Evolutionary conservation across 2,113 vertebrate genomes (phyloP), one percentile per base, ranked within the genome.

Genomic region (Pseudorhombus dupliciocellatus): DNA sequence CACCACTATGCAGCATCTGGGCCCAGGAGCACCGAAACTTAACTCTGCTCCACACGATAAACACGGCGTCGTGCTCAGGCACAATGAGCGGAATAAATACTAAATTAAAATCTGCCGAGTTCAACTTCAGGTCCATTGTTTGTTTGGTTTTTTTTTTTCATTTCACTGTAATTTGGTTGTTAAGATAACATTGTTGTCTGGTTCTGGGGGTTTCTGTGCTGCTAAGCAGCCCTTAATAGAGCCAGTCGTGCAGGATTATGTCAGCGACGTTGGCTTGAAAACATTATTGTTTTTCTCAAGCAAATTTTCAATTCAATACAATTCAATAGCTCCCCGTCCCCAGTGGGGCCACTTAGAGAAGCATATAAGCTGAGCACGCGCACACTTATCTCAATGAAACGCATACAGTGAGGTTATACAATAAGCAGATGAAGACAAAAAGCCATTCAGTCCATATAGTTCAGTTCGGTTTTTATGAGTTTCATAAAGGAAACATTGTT

Each of bases 1-100:
- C 57, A 79, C 66, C 21, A 55, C 71, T 44, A 69, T n/a, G 48
- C 62, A 83, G 51, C 72, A 66, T 76, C 77, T 37, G 55, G 64
- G 37, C 64, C 56, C 69, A 44, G 62, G n/a, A 69, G 51, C 34
- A 14, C 56, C 37, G 52, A 42, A 66, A 55, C 20, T 14, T 24
- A 30, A 51, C 26, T 50, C 58, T 37, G 12, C 26, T 34, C 64
- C 21, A 20, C 28, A 34, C 37, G 56, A 31, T 54, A 44, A 69
- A 46, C 60, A 54, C 52, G 14, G 15, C 26, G 16, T 44, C 56
- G 31, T 15, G 30, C 61, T n/a, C n/a, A n/a, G 37, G 59, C 54
- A 55, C 48, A 37, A 34, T 46, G 16, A n/a, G 14, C 16, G 9
- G 5, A n/a, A 48, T n/a, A 48, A 75, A 51, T 42, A 79, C 69